phyloP scores from a whole-genome alignment of 2,797 vertebrate genomes.

The Lagodon rhomboides region DNA sequence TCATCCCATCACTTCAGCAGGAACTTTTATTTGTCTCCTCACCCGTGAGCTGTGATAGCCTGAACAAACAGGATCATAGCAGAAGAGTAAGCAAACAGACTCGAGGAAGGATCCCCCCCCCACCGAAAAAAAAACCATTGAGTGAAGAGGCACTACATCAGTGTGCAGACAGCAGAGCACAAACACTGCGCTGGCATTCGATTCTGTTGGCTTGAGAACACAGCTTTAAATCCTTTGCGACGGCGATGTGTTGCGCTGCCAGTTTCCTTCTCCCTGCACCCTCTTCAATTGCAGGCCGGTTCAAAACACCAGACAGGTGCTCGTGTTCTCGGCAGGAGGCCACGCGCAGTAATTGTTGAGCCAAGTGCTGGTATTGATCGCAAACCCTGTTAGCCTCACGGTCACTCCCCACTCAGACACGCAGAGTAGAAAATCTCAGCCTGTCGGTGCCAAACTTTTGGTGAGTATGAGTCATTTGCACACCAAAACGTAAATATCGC shows the following conservation, averaged over 20 bases:
- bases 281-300: background rate
- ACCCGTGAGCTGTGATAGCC: no score
- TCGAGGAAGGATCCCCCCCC: background rate
- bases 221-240: constrained; percentile 24
- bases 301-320: constrained; percentile 17
- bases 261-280: background rate
- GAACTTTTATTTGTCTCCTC: background rate
- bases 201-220: constrained; percentile 9
- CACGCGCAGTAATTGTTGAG: constrained; percentile 9
- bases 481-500: no score
- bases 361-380: constrained; percentile 20
- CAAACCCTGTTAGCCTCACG: constrained; percentile 12
- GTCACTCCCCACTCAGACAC: background rate
- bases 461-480: no score
- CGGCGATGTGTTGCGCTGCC: constrained; percentile 10
- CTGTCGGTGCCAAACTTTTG: no score
- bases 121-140: background rate
- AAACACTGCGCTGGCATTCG: constrained; percentile 6
- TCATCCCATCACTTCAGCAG: background rate
- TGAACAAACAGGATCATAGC: background rate
- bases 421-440: no score
- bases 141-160: background rate
- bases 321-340: background rate
- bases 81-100: background rate
- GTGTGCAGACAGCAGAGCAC: background rate